Base-by-base conservation (phyloP, 2,113 vertebrate species). In the Phyllopteryx taeniolatus region DNA sequence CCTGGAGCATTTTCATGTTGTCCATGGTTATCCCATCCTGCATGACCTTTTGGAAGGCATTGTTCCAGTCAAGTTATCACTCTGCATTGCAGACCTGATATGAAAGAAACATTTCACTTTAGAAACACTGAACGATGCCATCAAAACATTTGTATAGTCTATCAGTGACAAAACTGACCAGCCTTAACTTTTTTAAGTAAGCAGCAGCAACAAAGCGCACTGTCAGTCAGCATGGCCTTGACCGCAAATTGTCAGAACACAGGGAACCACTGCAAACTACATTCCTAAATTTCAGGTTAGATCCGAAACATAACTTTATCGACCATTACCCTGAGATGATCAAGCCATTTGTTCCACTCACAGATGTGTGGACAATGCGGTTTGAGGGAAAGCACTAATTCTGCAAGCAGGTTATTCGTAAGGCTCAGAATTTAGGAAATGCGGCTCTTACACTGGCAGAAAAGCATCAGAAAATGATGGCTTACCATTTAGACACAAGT, bases 241-340 rank as follows among this genome's bases (percentile, higher is more conserved):
- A 68, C 0, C 72, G 59, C 7, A 80, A 76, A 4, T 46, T 76
- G 12, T 1, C 70, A 65, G 74, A 80, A 8, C 70, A 76, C 51
- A 76, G 77, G 19, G 27, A 27, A 0, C 2, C 70, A 22, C 70
- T 70, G 22, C 70, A 66, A 53, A 44, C 33, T 43, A 46, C 61
- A 2, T 76, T 80, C 47, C 73, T 70, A 49, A 0, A 8, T 68
- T 65, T 72, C n/a, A 7, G 2, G 20, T 53, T 69, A 2, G 22
- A 2, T 4, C 73, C 77, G 61, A 79, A 75, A 3, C 72, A 71
- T 31, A 68, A 79, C 46, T 79, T 11, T 47, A 0, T 79, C 54
- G 68, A 79, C 42, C 72, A 64, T 47, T 65, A 70, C 8, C 27
- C 68, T 65, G 7, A 65, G 0, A 61, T 76, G 39, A 3, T 66